A percentile compares a stretch with the other conserved stretches of the same genome.
phyloP scores from a whole-genome alignment of 2,797 vertebrate genomes.

The Dendrocincla fuliginosa region DNA sequence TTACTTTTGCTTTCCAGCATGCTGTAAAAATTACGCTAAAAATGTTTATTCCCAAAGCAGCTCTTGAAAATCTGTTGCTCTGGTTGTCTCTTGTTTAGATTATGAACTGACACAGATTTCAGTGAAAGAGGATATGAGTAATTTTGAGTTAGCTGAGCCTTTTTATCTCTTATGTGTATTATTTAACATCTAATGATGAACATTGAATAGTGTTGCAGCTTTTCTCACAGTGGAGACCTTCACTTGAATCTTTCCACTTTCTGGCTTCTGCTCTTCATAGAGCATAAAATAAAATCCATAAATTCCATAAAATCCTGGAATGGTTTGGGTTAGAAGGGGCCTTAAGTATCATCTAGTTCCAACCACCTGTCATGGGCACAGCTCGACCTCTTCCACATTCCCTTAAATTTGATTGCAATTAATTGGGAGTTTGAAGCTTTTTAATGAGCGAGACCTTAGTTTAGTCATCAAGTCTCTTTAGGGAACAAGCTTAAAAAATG shows the following conservation, averaged over 20 bases:
- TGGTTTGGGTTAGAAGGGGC: no score
- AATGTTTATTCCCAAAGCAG: not conserved
- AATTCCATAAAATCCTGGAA: not conserved
- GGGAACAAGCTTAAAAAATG: not conserved
- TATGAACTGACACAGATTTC: not conserved
- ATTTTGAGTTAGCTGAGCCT: not conserved
- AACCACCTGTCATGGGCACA: no score
- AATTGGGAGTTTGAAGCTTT: not conserved
- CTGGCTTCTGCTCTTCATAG: not conserved
- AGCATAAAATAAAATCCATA: not conserved
- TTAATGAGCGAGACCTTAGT: not conserved
- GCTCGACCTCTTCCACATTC: not conserved
- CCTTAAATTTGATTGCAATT: not conserved
- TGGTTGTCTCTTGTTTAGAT: not conserved
- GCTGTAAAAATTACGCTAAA: not conserved
- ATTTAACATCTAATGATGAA: not conserved
- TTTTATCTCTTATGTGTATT: not conserved
- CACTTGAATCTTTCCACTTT: not conserved
- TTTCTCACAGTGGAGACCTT: not conserved
- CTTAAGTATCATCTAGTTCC: no score
- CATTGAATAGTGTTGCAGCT: not conserved
- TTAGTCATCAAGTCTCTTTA: not conserved
- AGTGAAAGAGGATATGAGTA: not conserved
- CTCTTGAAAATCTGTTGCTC: not conserved
- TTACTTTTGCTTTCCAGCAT: not conserved